Evolutionary conservation across 2,888 invertebrate genomes (phyloP).

Genomic region (Nomada goodeniana): DNA sequence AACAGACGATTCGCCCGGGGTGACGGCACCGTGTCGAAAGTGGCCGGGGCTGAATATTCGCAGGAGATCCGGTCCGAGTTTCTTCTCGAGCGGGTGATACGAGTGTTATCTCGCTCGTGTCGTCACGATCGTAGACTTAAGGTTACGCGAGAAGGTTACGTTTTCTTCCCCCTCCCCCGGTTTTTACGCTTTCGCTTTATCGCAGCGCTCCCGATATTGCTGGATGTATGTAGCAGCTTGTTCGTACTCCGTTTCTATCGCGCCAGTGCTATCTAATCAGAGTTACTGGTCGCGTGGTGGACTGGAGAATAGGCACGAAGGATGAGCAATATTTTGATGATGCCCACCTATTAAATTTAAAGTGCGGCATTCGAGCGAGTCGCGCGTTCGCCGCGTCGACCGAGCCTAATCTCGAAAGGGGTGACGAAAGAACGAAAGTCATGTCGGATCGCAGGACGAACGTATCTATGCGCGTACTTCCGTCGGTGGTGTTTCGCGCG

Average conservation of each 20-base stretch:
- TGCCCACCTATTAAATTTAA: not conserved
- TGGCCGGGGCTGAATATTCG: constrained; percentile 45
- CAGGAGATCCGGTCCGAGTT: constrained; percentile 41
- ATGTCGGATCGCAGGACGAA: constrained; percentile 11
- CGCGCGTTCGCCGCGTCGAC: not conserved
- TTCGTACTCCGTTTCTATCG: constrained; percentile 20
- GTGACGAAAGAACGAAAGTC: not conserved
- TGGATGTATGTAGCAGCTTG: constrained; percentile 11
- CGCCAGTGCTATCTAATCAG: constrained; percentile 61
- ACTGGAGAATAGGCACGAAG: constrained; percentile 10
- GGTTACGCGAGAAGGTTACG: constrained; percentile 70
- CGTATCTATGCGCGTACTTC: constrained; percentile 3
- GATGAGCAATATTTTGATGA: not conserved
- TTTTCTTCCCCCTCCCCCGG: constrained; percentile 58
- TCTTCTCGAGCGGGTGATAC: constrained; percentile 27
- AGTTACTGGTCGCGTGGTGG: constrained; percentile 48
- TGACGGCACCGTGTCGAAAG: constrained; percentile 9
- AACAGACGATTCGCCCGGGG: not conserved
- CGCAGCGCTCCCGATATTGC: constrained; percentile 40
- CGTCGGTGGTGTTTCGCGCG: not conserved
- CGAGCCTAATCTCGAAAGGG: not conserved
- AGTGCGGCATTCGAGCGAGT: not conserved
- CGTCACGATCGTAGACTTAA: constrained; percentile 65
- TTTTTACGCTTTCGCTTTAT: constrained; percentile 67
- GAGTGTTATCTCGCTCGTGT: constrained; percentile 61